Base-by-base conservation (phyloP, 2,113 vertebrate species). In the Odontesthes bonariensis region DNA sequence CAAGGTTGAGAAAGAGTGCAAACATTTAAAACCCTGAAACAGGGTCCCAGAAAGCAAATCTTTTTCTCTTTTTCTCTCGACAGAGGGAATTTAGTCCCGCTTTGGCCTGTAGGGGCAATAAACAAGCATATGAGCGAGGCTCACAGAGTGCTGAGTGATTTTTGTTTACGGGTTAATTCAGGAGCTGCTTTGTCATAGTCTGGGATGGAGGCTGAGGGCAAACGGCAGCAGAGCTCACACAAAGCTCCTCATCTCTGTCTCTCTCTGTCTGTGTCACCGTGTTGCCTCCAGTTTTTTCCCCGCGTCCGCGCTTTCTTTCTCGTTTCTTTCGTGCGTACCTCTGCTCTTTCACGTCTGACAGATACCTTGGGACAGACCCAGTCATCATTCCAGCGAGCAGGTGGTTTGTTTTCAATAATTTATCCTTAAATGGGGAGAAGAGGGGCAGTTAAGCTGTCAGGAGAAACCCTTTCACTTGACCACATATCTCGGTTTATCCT, bases 141-240 rank as follows among this genome's bases (percentile, higher is more conserved):
- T 32, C 63, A 20, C 54, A 9, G 61, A 65, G 64, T 64, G 77
- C 54, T 7, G 61, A 65, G 64, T 64, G 77, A 67, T 49, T 68
- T 56, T 1, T 20, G 19, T 75, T 81, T 40, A 61, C 69, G 80
- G 83, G 86, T 85, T 84, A 46, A 82, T 89, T 73, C 57, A 79
- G 68, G 56, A 73, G 76, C 42, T 51, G 77, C 40, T 49, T 82
- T 81, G 55, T 86, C 74, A 74, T 70, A 68, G 81, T n/a, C 58
- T 72, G 42, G 72, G 81, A 49, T 55, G 67, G 31, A 55, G 72
- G 61, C 27, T 27, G 27, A 27, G 27, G 17, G 14, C 4, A 35
- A 64, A 7, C 22, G 6, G 27, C 67, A 71, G 75, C 61, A 2
- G 55, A 73, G 60, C 6, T 0, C 75, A 73, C 13, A 8, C 68